Base-by-base conservation (phyloP, 2,888 invertebrate species). In the Ochlodes sylvanus region DNA sequence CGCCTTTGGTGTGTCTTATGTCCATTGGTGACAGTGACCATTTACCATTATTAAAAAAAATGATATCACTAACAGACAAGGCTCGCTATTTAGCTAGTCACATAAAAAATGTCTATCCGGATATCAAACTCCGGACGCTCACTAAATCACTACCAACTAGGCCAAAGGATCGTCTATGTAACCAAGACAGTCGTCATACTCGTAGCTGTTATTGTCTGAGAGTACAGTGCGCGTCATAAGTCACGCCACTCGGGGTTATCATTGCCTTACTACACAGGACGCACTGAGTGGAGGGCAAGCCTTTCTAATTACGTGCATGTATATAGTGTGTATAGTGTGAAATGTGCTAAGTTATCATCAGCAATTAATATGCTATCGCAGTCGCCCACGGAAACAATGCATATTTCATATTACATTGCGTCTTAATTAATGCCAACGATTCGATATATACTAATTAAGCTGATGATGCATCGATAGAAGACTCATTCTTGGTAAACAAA, bases 201-300 rank as follows among this genome's bases (percentile, higher is more conserved):
- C 60, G 54, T 42, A 42, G 7, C 50, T 66, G 60, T 66, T 66
- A 19, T 66, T 66, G 66, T 60, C 50, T 44, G 64, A 15, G 75
- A 74, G 80, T 83, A 27, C 27, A 81, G 81, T 70, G 75, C 69
- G 71, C 84, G 85, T 86, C 86, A 85, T 72, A 77, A 75, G 80
- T 87, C 89, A 87, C 86, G 85, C 87, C 88, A 85, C 77, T 56
- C 70, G 75, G 75, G 88, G 89, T 89, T 89, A 89, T 89, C 89
- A 77, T 69, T 47, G 67, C 44, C 69, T 73, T 73, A 75, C 76
- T 76, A 76, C 78, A 81, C 78, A 81, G 79, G 81, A 80, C 80
- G 76, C 87, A 86, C 87, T 83, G 27, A 83, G 84, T 70, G 69
- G 74, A 75, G 80, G 68, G 70, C 74, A 79, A 76, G 73, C 79